Base-by-base conservation (phyloP, 2,888 invertebrate species). In the Lacanobia wlatinum region DNA sequence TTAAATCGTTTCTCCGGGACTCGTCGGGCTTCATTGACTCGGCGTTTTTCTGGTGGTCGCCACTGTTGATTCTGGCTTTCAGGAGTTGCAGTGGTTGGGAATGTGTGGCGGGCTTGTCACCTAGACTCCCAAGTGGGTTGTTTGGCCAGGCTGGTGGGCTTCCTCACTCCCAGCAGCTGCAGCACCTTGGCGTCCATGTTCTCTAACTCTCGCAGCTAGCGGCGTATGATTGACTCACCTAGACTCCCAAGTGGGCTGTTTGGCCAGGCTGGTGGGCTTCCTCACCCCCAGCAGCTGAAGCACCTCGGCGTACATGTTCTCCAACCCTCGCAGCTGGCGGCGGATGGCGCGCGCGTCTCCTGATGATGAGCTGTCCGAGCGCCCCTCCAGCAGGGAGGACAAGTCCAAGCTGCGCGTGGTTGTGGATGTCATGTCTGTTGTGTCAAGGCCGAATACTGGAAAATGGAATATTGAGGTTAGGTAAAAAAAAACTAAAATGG, bases 241-340 rank as follows among this genome's bases (percentile, higher is more conserved):
- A 0, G 93, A 90, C 48, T 92, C 92, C 92, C 92, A 92, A 14
- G 90, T 83, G 1, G 91, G 90, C 8, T 90, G 91, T 59, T 90
- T 90, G 1, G 91, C 88, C 53, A 93, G 77, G 28, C 89, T 89
- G 0, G 91, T 80, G 0, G 94, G 93, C 52, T 92, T 91, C 83
- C 93, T 85, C 0, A 94, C 93, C 0, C 96, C 96, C 9, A 96
- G 87, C 83, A 96, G 92, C 81, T 96, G 95, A 79, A 96, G 85
- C 88, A 98, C 98, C 95, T 98, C 98, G 0, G 98, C 98, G 90
- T 98, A 98, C 98, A 98, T 98, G 84, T 97, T 97, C 96, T 98
- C 98, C 7, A 98, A 94, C 0, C 98, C 98, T 88, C 98, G 97
- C 50, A 98, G 94, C 90, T 98, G 98, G 77, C 98, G 97, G 38